Conservation (phyloP, 92 coral and sea anemone species). For the Epizoanthus illoricatus region DNA sequence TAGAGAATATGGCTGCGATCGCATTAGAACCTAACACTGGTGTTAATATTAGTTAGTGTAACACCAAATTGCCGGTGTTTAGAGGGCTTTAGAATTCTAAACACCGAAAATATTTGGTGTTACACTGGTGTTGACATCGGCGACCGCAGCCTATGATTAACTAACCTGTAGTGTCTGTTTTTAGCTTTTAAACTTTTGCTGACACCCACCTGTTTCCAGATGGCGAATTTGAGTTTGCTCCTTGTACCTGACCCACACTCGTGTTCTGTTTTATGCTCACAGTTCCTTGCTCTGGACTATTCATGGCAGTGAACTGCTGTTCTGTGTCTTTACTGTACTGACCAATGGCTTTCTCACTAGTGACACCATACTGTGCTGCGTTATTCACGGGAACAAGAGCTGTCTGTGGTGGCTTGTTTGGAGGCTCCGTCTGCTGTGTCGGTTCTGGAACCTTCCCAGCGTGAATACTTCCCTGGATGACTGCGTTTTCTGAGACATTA, state of each 20-base stretch:
- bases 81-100: no score
- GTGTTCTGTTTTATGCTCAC: neutral
- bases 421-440: neutral
- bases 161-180: no score
- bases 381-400: neutral
- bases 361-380: neutral
- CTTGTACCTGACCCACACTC: neutral
- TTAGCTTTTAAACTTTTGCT: neutral
- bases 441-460: slow-evolving; percentile 1
- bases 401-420: slow-evolving; percentile 10
- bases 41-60: no score
- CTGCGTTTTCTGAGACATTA: slow-evolving; percentile 1
- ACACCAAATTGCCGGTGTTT: no score
- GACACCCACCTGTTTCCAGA: slow-evolving; percentile 1
- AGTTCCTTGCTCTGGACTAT: neutral
- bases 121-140: no score
- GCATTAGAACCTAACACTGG: no score
- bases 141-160: no score
- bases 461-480: slow-evolving; percentile 33
- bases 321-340: neutral
- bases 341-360: neutral
- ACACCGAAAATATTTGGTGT: no score
- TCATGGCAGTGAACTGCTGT: neutral
- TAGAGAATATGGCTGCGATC: no score
- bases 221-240: neutral